Conservation (phyloP, 2,113 vertebrate genomes). For the Caretta caretta region DNA sequence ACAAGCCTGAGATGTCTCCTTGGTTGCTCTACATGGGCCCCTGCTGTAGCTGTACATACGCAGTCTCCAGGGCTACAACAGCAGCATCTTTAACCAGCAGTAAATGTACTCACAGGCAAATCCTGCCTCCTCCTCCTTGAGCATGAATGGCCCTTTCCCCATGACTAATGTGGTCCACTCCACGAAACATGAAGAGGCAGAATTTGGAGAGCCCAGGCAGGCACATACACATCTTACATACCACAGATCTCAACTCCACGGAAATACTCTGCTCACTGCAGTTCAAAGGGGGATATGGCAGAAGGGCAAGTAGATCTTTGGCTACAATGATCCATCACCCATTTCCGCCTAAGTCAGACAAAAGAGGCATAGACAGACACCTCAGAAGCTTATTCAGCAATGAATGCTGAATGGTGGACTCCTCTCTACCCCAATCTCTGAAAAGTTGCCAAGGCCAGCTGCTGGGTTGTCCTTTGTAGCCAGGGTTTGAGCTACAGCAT, state of each 20-base stretch:
- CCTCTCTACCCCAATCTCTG: not conserved
- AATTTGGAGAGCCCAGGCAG: not conserved
- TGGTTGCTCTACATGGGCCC: not conserved
- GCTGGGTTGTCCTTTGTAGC: not conserved
- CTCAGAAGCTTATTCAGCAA: conserved; percentile 30
- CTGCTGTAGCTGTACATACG: conserved; percentile 40
- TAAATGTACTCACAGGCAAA: conserved; percentile 58
- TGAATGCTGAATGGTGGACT: not conserved
- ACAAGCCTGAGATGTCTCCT: not conserved
- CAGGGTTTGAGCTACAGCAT: conserved; percentile 18
- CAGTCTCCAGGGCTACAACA: conserved; percentile 43
- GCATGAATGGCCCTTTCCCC: conserved; percentile 40
- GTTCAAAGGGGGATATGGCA: conserved; percentile 46
- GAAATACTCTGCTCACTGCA: not conserved
- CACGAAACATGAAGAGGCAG: conserved; percentile 38
- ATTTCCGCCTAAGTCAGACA: conserved; percentile 22
- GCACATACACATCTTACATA: conserved; percentile 22
- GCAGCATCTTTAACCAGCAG: conserved; percentile 52
- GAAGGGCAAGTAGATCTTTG: conserved; percentile 20
- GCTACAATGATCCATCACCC: conserved; percentile 12
- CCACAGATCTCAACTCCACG: conserved; percentile 41
- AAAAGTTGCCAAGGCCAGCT: conserved; percentile 23
- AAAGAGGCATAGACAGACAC: conserved; percentile 3
- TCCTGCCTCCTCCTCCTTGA: conserved; percentile 46
- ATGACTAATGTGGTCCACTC: not conserved